Evolutionary conservation across 2,797 vertebrate species (phyloP).

Genomic region (Bradypus variegatus): DNA sequence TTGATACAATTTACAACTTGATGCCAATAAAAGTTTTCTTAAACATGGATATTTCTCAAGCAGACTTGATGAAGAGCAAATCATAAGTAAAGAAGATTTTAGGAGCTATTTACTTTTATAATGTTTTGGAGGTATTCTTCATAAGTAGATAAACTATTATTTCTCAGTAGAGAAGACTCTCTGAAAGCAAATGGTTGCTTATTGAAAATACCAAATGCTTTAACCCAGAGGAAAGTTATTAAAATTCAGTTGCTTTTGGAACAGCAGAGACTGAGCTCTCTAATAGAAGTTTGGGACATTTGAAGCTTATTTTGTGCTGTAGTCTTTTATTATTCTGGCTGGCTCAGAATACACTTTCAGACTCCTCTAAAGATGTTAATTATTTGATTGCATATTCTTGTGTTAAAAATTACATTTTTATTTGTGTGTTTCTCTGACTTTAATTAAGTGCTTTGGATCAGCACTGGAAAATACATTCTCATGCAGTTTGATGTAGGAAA

Average conservation of each 20-base stretch:
- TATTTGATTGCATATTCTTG: neutral
- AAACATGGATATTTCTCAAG: neutral
- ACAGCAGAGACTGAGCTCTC: neutral
- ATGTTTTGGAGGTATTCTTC: neutral
- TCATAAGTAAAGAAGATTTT: neutral
- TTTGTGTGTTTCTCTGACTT: slow-evolving; percentile 1
- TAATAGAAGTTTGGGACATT: neutral
- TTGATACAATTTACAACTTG: neutral
- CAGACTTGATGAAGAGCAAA: neutral
- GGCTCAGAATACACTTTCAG: neutral
- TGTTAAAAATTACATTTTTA: slow-evolving; percentile 3
- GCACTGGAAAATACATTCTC: neutral
- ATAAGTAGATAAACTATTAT: neutral
- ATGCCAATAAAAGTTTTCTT: neutral
- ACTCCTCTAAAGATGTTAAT: neutral
- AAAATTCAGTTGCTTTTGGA: neutral
- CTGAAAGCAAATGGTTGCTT: neutral
- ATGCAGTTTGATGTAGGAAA: neutral
- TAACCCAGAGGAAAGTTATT: neutral
- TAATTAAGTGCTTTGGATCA: neutral
- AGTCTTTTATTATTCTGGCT: neutral
- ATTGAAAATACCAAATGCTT: neutral
- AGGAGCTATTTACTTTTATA: neutral
- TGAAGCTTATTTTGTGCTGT: neutral
- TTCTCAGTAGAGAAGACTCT: neutral